Evolutionary conservation across 2,113 vertebrate genomes (phyloP), one percentile per base, ranked within the genome.

Genomic region (Heloderma charlesbogerti): DNA sequence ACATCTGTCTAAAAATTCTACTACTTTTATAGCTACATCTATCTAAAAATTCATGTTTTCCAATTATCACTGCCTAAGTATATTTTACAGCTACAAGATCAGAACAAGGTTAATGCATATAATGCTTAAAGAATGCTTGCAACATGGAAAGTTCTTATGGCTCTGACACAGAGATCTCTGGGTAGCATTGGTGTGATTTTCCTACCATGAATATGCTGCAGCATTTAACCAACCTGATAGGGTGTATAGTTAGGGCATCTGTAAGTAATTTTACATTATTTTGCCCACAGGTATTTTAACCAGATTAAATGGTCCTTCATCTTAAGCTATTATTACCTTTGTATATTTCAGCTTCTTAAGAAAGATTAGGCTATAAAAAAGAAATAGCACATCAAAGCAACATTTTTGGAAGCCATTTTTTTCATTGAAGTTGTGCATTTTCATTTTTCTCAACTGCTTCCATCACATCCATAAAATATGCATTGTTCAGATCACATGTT

Each of bases 1-100:
- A 95, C 94, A 72, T 74, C 80, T 88, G 16, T 89, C 94, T 94
- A 93, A 96, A 96, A 96, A 95, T 91, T 91, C 82, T n/a, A n/a
- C n/a, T 94, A 93, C 69, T 94, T 95, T 88, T 91, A 90, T 85
- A 86, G 86, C 4, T 92, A 95, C 94, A 72, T 74, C 80, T 88
- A 20, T 89, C 94, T 94, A 93, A 96, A 96, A 96, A 95, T 91
- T 91, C 82, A 84, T 92, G 92, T 87, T 93, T 96, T 95, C 91
- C 93, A 93, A 88, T 96, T 95, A 94, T 89, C n/a, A 88, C 1
- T 34, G 86, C 84, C 90, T 92, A 66, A 91, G 74, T 91, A 86
- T 51, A 89, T 91, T 90, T 96, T 60, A 88, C 83, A 87, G 86
- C 87, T 54, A 75, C 66, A 95, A 96, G 92, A 96, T 95, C 92